Base-by-base conservation (phyloP, 2,888 invertebrate genomes). In the Drosophila vallismaia region DNA sequence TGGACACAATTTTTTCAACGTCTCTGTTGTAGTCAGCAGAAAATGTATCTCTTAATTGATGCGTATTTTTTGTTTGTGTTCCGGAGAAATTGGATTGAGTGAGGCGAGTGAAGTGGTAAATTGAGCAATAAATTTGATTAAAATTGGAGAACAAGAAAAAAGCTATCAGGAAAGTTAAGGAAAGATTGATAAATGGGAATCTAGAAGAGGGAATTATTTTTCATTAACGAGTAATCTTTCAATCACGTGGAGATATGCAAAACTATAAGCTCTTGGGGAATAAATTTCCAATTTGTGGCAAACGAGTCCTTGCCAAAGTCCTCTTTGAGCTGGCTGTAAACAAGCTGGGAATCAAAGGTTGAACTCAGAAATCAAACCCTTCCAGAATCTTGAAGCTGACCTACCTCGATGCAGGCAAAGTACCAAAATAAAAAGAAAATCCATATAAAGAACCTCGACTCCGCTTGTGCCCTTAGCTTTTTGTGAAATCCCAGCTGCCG, bases 401-500 rank as follows among this genome's bases (percentile, higher is more conserved):
- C 68, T 40, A 53, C 64, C 60, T 64, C 26, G 48, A 26, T 14
- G 6, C 24, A 12, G 9, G 40, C 19, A 71, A 62, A 71, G 63
- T 72, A 62, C 62, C 63, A 62, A 72, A 68, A 72, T 62, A 72
- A 72, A 68, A 48, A 7, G 45, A 14, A 28, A 28, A 46, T 40
- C 60, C 60, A 59, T 49, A 26, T 40, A 50, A 63, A 50, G 45
- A n/a, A 29, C n/a, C 42, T 28, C 46, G n/a, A 19, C 40, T 7
- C 12, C 44, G 5, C 29, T 4, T 38, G 12, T 2, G 10, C 49
- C 57, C 55, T 60, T 28, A 24, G 8, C 31, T 19, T 48, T 28
- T 45, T 49, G 57, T 14, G 56, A 58, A 74, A 48, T 69, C 71
- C 56, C 75, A 86, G 68, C 78, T 74, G 78, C 73, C 64, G 75